Conservation (phyloP, 2,113 vertebrate species). For the Maccullochella peelii region DNA sequence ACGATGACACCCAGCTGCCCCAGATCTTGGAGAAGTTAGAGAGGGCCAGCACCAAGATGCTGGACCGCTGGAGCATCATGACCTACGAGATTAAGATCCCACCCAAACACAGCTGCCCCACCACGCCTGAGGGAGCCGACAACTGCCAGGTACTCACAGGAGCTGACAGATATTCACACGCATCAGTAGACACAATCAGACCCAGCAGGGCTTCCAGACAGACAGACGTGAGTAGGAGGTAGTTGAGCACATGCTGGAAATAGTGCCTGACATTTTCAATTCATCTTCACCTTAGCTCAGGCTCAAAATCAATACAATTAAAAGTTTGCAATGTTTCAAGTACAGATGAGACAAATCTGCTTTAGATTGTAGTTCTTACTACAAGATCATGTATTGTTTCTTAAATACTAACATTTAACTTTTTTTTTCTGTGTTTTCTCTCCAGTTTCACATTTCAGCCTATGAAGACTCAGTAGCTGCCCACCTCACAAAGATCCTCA, state of each 20-base stretch:
- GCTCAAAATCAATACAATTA: not conserved
- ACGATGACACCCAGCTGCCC: slow-evolving; percentile 96
- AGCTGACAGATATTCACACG: slow-evolving; percentile 43
- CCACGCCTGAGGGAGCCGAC: slow-evolving; percentile 88
- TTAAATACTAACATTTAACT: not conserved
- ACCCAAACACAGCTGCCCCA: slow-evolving; percentile 90
- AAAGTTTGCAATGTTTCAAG: not conserved
- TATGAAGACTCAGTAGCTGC: slow-evolving; percentile 96
- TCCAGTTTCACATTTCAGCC: slow-evolving; percentile 91
- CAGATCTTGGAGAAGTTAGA: slow-evolving; percentile 97
- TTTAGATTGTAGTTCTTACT: not conserved
- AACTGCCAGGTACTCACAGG: slow-evolving; percentile 88
- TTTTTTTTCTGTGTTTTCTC: not conserved
- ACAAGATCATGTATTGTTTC: not conserved
- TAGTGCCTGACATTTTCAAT: slow-evolving; percentile 24
- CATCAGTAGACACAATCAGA: slow-evolving; percentile 29
- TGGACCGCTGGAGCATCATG: slow-evolving; percentile 99
- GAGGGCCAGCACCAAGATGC: slow-evolving; percentile 97
- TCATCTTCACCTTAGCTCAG: not conserved
- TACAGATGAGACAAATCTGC: not conserved
- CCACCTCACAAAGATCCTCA: slow-evolving; percentile 97
- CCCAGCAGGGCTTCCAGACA: slow-evolving; percentile 39
- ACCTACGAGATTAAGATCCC: slow-evolving; percentile 98
- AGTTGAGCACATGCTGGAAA: not conserved
- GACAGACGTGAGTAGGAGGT: slow-evolving; percentile 9